Conservation (phyloP, 1,140 invertebrate genomes). For the Microplitis mediator region DNA sequence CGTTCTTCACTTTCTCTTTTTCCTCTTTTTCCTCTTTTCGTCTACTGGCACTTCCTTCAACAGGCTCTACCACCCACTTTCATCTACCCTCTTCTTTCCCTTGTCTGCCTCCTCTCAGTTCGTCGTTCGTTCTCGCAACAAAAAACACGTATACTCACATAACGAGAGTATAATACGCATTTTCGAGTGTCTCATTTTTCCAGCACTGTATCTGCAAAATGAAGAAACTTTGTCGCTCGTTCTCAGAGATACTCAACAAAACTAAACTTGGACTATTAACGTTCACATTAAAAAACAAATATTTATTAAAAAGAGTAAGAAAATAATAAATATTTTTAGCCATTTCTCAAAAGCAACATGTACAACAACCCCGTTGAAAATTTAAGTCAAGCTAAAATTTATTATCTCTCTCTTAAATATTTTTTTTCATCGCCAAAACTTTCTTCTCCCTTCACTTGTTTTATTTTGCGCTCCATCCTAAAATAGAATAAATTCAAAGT, state of each 20-base stretch:
- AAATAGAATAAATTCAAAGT: conserved; percentile 36
- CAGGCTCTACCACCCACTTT: neutral
- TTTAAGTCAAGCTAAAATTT: no score
- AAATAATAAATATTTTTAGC: no score
- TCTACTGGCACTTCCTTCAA: conserved; percentile 10
- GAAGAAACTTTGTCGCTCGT: no score
- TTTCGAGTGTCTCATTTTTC: neutral
- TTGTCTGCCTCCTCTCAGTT: conserved; percentile 5
- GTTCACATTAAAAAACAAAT: no score
- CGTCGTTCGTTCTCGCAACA: conserved; percentile 12
- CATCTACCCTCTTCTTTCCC: neutral
- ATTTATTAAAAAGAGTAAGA: no score
- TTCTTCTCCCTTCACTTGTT: conserved; percentile 8
- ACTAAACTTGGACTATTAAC: no score
- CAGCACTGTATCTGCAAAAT: neutral
- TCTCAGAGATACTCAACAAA: no score
- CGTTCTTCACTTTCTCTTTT: conserved; percentile 14
- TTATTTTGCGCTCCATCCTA: conserved; percentile 25
- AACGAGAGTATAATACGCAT: neutral
- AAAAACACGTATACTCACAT: conserved; percentile 17
- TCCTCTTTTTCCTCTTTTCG: conserved; percentile 20
- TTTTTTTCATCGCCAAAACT: neutral
- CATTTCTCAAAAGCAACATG: no score
- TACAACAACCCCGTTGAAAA: no score
- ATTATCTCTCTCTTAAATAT: no score